Conservation (phyloP, 2,888 invertebrate genomes). For the Drosophila demipolita region DNA sequence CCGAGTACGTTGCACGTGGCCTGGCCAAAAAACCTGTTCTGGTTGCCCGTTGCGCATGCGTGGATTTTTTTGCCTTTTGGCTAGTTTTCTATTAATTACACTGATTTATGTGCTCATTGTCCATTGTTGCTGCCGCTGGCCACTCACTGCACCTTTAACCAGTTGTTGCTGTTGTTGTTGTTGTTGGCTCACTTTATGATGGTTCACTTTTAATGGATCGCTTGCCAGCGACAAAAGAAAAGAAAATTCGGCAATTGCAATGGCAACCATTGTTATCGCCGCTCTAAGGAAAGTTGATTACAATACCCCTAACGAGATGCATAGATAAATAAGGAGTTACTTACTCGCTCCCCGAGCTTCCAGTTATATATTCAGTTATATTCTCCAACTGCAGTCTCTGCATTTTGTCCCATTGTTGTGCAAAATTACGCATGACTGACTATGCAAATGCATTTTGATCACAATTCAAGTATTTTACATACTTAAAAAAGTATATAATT, state of each 20-base stretch:
- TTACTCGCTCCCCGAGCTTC: not conserved
- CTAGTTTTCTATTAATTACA: slow-evolving; percentile 91
- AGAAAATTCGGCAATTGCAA: slow-evolving; percentile 60
- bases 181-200: slow-evolving; percentile 58
- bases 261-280: slow-evolving; percentile 60
- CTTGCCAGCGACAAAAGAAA: slow-evolving; percentile 29
- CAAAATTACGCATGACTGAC: slow-evolving; percentile 4
- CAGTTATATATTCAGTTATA: not conserved
- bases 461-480: not conserved
- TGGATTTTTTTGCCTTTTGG: slow-evolving; percentile 45
- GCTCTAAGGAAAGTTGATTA: slow-evolving; percentile 51
- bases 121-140: slow-evolving; percentile 88
- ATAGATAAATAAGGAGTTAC: slow-evolving; percentile 46
- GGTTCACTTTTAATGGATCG: slow-evolving; percentile 68
- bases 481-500: not conserved
- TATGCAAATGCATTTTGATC: not conserved
- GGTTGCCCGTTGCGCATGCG: slow-evolving; percentile 57
- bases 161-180: not conserved
- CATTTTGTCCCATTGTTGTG: not conserved
- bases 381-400: not conserved
- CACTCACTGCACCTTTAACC: slow-evolving; percentile 28
- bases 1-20: slow-evolving; percentile 33
- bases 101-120: slow-evolving; percentile 97
- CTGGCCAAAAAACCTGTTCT: slow-evolving; percentile 29
- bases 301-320: slow-evolving; percentile 38